Conservation (phyloP, 2,113 vertebrate species). For the Tachycineta bicolor region DNA sequence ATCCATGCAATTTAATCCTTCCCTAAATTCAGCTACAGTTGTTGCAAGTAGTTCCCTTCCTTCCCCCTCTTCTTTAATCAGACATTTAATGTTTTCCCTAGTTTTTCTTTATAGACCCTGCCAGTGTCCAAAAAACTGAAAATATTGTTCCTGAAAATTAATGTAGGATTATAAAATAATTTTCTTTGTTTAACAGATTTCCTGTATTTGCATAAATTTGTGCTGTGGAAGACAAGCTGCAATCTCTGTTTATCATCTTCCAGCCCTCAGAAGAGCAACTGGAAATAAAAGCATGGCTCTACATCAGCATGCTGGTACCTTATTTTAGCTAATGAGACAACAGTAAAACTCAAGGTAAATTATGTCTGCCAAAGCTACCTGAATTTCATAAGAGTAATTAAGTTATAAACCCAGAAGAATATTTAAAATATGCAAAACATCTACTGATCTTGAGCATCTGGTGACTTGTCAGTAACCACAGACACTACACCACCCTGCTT, state of each 20-base stretch:
- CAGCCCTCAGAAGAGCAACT: not conserved
- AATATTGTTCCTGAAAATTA: not conserved
- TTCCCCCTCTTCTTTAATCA: not conserved
- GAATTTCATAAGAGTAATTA: slow-evolving; percentile 52
- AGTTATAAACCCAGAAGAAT: slow-evolving; percentile 50
- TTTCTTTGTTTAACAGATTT: not conserved
- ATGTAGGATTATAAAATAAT: not conserved
- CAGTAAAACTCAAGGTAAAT: slow-evolving; percentile 25
- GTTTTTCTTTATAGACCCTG: not conserved
- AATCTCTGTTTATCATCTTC: not conserved
- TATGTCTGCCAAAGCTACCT: slow-evolving; percentile 27
- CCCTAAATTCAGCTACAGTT: not conserved
- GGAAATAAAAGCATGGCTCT: not conserved
- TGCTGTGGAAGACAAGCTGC: not conserved
- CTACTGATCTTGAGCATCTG: slow-evolving; percentile 55
- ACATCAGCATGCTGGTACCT: not conserved
- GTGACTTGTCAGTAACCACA: slow-evolving; percentile 43
- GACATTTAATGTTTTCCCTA: not conserved
- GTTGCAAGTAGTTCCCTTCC: not conserved
- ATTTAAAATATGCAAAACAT: slow-evolving; percentile 47
- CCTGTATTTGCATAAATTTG: not conserved
- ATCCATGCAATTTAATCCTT: not conserved
- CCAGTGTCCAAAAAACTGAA: not conserved
- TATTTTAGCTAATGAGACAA: not conserved
- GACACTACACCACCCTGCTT: not conserved